These are phyloP conservation scores for Delichon dasypus DNA, from an alignment of 2,797 vertebrate genomes.

Conservation along the genomic window DNA sequence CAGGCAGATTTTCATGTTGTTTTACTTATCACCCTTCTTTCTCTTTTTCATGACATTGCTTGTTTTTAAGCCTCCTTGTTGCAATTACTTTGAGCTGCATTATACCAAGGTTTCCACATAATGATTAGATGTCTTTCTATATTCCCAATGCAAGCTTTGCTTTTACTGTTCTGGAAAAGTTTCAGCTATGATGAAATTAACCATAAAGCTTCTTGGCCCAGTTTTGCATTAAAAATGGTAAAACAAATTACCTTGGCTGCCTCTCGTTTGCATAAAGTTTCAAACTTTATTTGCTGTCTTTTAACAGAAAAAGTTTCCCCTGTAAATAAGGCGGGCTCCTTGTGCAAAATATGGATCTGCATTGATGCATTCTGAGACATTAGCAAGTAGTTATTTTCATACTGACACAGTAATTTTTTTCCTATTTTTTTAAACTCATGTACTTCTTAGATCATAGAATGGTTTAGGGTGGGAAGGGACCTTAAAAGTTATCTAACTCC, in stretches of 20 bases:
- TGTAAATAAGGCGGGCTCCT: neutral
- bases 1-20: neutral
- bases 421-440: neutral
- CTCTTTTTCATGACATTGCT: neutral
- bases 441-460: neutral
- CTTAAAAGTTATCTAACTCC: neutral
- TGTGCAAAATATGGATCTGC: neutral
- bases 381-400: neutral
- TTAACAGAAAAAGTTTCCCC: neutral
- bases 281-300: constrained; percentile 1
- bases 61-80: neutral
- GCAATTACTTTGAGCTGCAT: neutral
- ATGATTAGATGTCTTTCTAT: neutral
- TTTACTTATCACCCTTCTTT: neutral
- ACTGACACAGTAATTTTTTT: neutral
- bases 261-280: constrained; percentile 10
- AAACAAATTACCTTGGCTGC: constrained; percentile 7
- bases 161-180: constrained; percentile 49
- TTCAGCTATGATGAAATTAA: constrained; percentile 31
- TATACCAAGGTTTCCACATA: neutral
- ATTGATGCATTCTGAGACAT: neutral
- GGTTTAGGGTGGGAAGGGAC: neutral
- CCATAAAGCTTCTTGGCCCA: constrained; percentile 16
- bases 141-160: neutral
- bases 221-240: neutral